These are phyloP conservation scores for Phycodurus eques DNA, from an alignment of 2,113 vertebrate genomes.

Conservation along the genomic window DNA sequence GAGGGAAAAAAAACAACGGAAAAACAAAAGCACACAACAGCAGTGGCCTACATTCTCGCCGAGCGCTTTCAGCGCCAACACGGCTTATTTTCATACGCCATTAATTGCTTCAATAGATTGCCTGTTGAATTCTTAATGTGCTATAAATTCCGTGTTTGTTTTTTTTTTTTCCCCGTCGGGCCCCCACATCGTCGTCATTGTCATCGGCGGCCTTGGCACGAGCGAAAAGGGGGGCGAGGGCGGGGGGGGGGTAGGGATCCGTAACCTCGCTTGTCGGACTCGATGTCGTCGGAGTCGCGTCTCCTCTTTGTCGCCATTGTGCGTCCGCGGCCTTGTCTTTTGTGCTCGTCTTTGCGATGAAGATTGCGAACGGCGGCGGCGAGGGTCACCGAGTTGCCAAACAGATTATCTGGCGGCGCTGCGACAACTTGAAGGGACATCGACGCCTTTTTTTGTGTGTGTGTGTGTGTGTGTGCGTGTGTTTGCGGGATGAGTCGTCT, in stretches of 20 bases:
- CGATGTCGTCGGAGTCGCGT: slow-evolving; percentile 11
- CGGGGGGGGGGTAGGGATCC: neutral
- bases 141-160: slow-evolving; percentile 77
- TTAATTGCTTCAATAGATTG: slow-evolving; percentile 80
- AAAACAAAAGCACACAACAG: slow-evolving; percentile 68
- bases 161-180: slow-evolving; percentile 58
- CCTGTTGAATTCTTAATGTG: slow-evolving; percentile 79
- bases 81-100: slow-evolving; percentile 76
- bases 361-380: slow-evolving; percentile 46
- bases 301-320: slow-evolving; percentile 15
- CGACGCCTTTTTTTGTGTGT: slow-evolving; percentile 25
- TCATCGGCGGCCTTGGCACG: slow-evolving; percentile 67
- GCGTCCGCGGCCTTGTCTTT: slow-evolving; percentile 45
- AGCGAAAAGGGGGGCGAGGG: slow-evolving; percentile 26
- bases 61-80: slow-evolving; percentile 71
- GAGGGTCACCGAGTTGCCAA: slow-evolving; percentile 60
- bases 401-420: slow-evolving; percentile 48
- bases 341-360: slow-evolving; percentile 31
- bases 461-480: neutral
- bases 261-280: slow-evolving; percentile 24
- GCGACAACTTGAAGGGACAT: slow-evolving; percentile 59
- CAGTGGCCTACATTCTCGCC: slow-evolving; percentile 70
- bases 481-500: slow-evolving; percentile 61
- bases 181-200: slow-evolving; percentile 45
- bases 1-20: slow-evolving; percentile 35